A percentile compares a stretch with the other conserved stretches of the same genome.
Conservation (phyloP, 2,888 invertebrate genomes). For the Cephus pygmeus region DNA sequence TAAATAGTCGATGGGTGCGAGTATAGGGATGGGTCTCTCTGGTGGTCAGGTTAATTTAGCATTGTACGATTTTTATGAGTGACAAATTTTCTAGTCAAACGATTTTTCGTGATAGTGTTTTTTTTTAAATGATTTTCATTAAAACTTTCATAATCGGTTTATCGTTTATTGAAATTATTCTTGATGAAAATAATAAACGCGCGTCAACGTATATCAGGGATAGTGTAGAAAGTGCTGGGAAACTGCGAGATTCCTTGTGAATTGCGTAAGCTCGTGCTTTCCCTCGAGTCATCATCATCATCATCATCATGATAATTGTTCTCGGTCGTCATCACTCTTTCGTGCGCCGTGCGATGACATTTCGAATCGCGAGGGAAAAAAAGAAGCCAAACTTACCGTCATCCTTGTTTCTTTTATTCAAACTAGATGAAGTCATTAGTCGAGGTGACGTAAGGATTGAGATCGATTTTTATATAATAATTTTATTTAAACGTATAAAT, state of each 20-base stretch:
- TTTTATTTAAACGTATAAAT: not conserved
- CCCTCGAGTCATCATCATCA: conserved; percentile 28
- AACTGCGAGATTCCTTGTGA: conserved; percentile 38
- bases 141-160: not conserved
- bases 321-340: not conserved
- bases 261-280: conserved; percentile 51
- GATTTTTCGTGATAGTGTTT: not conserved
- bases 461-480: too few species aligned
- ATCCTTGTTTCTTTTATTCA: not conserved
- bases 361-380: not conserved
- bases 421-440: not conserved
- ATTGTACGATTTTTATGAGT: not conserved
- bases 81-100: not conserved
- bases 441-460: not conserved
- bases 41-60: not conserved
- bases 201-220: not conserved
- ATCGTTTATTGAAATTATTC: not conserved
- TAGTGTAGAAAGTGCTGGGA: conserved; percentile 53
- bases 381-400: not conserved
- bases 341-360: not conserved
- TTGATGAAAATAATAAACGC: not conserved
- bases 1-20: not conserved
- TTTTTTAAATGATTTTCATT: not conserved
- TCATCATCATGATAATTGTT: not conserved
- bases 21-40: not conserved